Conservation (phyloP, 2,797 vertebrate species). For the Chaetodon trifasciatus region DNA sequence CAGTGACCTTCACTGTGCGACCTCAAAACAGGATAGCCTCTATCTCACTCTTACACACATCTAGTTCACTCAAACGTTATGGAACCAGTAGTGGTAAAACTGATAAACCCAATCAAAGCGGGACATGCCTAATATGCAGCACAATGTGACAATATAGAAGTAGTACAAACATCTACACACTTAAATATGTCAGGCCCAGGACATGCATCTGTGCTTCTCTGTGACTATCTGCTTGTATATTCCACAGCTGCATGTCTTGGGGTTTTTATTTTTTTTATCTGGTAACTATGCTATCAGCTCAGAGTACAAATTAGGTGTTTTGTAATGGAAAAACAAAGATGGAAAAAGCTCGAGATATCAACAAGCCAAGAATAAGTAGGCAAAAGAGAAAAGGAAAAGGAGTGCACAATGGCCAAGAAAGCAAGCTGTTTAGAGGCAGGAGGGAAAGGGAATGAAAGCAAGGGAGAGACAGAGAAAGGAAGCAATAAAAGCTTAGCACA, state of each 20-base stretch:
- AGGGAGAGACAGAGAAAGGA: not conserved
- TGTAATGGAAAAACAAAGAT: constrained; percentile 9
- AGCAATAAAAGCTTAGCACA: constrained; percentile 31
- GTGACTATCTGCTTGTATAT: not conserved
- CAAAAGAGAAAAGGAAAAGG: not conserved
- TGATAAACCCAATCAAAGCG: constrained; percentile 45
- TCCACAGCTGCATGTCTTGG: not conserved
- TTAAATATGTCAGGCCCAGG: constrained; percentile 4
- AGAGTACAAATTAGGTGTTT: accelerated
- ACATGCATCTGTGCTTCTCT: not conserved
- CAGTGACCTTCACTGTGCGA: constrained; percentile 68
- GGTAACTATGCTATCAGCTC: not conserved
- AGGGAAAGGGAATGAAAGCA: constrained; percentile 24
- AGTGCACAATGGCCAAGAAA: constrained; percentile 7
- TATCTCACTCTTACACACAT: not conserved
- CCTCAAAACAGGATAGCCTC: constrained; percentile 35
- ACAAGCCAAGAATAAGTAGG: constrained; percentile 12
- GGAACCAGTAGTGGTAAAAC: constrained; percentile 40
- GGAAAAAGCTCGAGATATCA: constrained; percentile 3
- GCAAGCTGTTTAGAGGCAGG: not conserved
- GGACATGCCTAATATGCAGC: not conserved
- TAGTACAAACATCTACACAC: not conserved
- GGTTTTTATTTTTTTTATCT: not conserved
- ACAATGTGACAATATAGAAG: constrained; percentile 13
- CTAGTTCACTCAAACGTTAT: constrained; percentile 23